These are phyloP conservation scores for Channa striata DNA, from an alignment of 2,797 vertebrate genomes.

Conservation along the genomic window DNA sequence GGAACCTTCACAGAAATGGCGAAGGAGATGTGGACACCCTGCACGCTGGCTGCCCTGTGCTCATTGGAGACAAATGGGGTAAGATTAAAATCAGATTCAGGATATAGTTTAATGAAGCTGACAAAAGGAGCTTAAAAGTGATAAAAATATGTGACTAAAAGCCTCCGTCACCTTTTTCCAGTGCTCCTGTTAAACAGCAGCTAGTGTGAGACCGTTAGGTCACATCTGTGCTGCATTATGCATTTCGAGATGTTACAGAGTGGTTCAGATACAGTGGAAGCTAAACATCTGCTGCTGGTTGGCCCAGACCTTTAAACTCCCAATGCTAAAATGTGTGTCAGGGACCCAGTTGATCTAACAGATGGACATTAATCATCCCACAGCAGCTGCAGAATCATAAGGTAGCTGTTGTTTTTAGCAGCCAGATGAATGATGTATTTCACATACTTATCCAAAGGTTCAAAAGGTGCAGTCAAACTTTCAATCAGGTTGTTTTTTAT, in stretches of 20 bases:
- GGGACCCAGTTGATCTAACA: slow-evolving; percentile 41
- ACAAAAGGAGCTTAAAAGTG: background rate
- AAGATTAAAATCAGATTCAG: slow-evolving; percentile 50
- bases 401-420: slow-evolving; percentile 15
- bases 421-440: background rate
- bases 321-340: slow-evolving; percentile 26
- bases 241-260: slow-evolving; percentile 42
- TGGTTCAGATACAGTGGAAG: slow-evolving; percentile 53
- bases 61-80: slow-evolving; percentile 97
- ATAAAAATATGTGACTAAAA: background rate
- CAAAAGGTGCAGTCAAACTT: background rate
- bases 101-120: background rate
- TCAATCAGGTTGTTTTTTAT: background rate
- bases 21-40: slow-evolving; percentile 88
- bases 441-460: background rate
- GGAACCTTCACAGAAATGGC: slow-evolving; percentile 93
- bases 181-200: slow-evolving; percentile 22
- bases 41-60: slow-evolving; percentile 93
- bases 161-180: background rate
- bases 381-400: slow-evolving; percentile 51
- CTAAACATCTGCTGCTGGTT: slow-evolving; percentile 65
- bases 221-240: slow-evolving; percentile 72
- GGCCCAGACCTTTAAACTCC: slow-evolving; percentile 34
- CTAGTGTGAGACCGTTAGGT: slow-evolving; percentile 7
- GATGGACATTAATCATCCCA: slow-evolving; percentile 42